Evolutionary conservation across 2,888 invertebrate species (phyloP).

Genomic region (Apodemia mormo): DNA sequence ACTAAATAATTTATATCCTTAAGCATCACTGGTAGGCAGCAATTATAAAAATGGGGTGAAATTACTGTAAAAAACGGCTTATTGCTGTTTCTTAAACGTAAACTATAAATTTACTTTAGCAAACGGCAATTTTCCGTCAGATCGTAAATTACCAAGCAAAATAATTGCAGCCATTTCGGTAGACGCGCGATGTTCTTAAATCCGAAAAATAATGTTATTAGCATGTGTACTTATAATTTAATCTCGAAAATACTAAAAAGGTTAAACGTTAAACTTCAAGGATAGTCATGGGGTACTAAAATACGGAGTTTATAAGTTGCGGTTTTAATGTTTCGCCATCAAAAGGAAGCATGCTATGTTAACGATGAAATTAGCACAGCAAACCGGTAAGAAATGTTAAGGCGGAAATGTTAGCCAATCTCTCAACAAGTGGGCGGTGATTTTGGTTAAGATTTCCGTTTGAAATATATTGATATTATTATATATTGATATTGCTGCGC

Average conservation of each 20-base stretch:
- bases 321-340: slow-evolving; percentile 21
- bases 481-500: background rate
- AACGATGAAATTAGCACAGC: slow-evolving; percentile 56
- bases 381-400: slow-evolving; percentile 56
- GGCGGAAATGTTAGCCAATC: slow-evolving; percentile 70
- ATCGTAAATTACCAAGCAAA: too few relatives aligned
- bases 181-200: too few relatives aligned
- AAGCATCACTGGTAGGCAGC: too few relatives aligned
- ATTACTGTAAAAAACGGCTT: too few relatives aligned
- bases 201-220: too few relatives aligned
- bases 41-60: too few relatives aligned
- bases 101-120: too few relatives aligned
- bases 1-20: too few relatives aligned
- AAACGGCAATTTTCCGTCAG: too few relatives aligned
- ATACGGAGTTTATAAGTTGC: slow-evolving; percentile 17
- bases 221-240: too few relatives aligned
- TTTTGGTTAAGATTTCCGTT: slow-evolving; percentile 36
- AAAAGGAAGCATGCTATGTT: slow-evolving; percentile 31
- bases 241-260: background rate
- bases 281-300: background rate
- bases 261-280: background rate
- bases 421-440: slow-evolving; percentile 55
- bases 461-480: slow-evolving; percentile 8
- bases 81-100: too few relatives aligned
- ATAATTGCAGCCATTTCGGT: too few relatives aligned